These are phyloP conservation scores for Halcyon malimbica DNA, from an alignment of 2,113 vertebrate genomes.

Conservation along the genomic window DNA sequence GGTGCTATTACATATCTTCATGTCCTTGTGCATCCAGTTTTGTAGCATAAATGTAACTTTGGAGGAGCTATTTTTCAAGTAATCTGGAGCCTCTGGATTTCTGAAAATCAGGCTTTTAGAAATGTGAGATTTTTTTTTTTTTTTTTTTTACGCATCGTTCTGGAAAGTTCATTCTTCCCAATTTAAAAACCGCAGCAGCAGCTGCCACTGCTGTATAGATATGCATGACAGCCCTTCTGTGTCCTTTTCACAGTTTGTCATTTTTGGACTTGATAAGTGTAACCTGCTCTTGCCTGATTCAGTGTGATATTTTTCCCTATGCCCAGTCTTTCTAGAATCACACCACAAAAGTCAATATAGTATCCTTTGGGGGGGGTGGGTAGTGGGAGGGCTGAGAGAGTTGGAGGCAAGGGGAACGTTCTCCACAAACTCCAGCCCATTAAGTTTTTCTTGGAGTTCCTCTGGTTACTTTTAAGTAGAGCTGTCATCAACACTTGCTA, in stretches of 20 bases:
- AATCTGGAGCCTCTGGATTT: conserved; percentile 7
- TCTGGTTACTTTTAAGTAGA: conserved; percentile 11
- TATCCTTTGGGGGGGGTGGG: not conserved
- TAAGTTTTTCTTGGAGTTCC: not conserved
- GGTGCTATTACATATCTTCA: not conserved
- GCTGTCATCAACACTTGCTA: not conserved
- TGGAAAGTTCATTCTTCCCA: conserved; percentile 39
- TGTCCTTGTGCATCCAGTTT: not conserved
- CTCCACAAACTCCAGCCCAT: not conserved
- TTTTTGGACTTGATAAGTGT: not conserved
- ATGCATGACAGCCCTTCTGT: not conserved
- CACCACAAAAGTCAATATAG: not conserved
- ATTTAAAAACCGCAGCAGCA: conserved; percentile 17
- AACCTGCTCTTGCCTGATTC: not conserved
- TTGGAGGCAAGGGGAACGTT: not conserved
- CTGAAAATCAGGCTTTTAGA: conserved; percentile 20
- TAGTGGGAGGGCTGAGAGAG: too few species aligned
- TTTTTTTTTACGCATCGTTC: conserved; percentile 33
- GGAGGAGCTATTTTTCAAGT: conserved; percentile 5
- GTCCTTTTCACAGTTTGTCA: not conserved
- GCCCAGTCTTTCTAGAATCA: not conserved
- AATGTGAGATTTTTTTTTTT: conserved; percentile 14
- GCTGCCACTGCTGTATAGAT: not conserved
- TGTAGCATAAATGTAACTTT: not conserved
- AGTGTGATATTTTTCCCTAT: not conserved